Conservation (phyloP, 1,140 invertebrate genomes). For the Cryptotermes secundus region DNA sequence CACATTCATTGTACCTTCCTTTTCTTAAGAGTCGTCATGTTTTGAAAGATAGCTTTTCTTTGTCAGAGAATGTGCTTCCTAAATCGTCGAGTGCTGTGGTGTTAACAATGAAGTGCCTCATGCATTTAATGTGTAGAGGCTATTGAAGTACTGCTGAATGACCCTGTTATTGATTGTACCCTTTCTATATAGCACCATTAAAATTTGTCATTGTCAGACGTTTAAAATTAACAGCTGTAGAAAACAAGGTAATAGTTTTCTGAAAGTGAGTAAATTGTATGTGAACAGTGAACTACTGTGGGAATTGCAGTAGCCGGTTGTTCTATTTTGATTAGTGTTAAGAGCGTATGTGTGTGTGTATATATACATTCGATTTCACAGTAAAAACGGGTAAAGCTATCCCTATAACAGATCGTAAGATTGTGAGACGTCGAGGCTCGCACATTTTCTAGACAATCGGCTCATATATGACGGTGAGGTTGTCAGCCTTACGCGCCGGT, state of each 20-base stretch:
- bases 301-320: too few relatives aligned
- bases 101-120: neutral
- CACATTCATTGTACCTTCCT: neutral
- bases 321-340: too few relatives aligned
- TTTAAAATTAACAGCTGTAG: neutral
- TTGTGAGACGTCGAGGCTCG: too few relatives aligned
- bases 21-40: neutral
- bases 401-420: too few relatives aligned
- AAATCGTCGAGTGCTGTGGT: neutral
- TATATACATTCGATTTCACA: too few relatives aligned
- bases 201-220: neutral
- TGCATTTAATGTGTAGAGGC: neutral
- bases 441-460: too few relatives aligned
- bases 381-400: too few relatives aligned
- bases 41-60: neutral
- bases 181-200: neutral
- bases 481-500: too few relatives aligned
- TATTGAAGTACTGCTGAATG: neutral
- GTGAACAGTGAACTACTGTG: too few relatives aligned
- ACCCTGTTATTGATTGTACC: neutral
- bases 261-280: neutral
- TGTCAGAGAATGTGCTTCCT: neutral
- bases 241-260: neutral
- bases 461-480: too few relatives aligned
- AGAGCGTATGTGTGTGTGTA: too few relatives aligned